Evolutionary conservation across 2,797 vertebrate genomes (phyloP).

Genomic region (Parambassis ranga): DNA sequence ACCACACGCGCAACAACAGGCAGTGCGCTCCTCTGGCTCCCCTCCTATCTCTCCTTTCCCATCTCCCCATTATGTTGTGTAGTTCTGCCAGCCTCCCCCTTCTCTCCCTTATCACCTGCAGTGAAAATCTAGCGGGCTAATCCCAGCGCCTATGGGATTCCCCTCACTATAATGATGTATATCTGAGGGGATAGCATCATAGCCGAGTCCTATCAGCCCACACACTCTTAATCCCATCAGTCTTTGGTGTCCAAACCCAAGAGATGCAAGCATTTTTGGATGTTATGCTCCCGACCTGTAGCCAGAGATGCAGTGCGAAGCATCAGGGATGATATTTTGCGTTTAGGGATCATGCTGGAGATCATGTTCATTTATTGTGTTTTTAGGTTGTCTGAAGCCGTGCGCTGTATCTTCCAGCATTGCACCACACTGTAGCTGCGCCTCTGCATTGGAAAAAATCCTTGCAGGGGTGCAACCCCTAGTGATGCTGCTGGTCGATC

Average conservation of each 20-base stretch:
- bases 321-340: constrained; percentile 42
- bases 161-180: constrained; percentile 73
- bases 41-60: constrained; percentile 59
- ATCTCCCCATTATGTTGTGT: constrained; percentile 72
- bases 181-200: constrained; percentile 76
- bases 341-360: constrained; percentile 56
- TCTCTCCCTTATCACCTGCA: constrained; percentile 72
- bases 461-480: constrained; percentile 19
- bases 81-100: constrained; percentile 56
- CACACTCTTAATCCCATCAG: constrained; percentile 77
- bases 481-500: constrained; percentile 18
- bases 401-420: constrained; percentile 21
- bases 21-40: constrained; percentile 51
- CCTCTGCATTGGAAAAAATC: constrained; percentile 30
- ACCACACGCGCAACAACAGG: constrained; percentile 39
- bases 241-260: constrained; percentile 66
- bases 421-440: constrained; percentile 35
- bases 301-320: constrained; percentile 43
- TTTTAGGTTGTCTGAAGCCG: constrained; percentile 39
- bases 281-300: constrained; percentile 48
- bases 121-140: constrained; percentile 75
- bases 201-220: constrained; percentile 70
- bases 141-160: constrained; percentile 71
- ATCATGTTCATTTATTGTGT: constrained; percentile 63
- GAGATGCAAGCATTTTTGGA: constrained; percentile 50